Percentiles rank a stretch among this genome's conserved stretches.
These are phyloP conservation scores for Crocuta crocuta DNA, from an alignment of 2,113 vertebrate genomes.

Conservation along the genomic window DNA sequence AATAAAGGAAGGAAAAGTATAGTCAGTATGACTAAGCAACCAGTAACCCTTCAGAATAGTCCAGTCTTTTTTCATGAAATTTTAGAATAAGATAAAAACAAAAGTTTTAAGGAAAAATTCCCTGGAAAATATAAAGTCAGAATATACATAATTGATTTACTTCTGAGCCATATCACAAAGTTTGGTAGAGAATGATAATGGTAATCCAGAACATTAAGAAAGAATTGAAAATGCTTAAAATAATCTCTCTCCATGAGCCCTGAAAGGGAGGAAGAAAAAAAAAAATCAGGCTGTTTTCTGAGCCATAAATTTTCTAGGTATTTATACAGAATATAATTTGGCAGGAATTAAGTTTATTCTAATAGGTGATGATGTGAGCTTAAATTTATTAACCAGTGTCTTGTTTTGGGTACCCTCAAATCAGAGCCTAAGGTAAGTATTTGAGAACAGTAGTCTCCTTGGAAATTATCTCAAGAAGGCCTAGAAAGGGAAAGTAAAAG, in stretches of 20 bases:
- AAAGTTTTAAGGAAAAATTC: background rate
- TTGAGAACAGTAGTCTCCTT: background rate
- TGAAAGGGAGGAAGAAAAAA: background rate
- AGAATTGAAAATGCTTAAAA: background rate
- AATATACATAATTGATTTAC: background rate
- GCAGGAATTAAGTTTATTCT: background rate
- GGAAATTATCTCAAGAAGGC: background rate
- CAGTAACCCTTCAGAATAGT: background rate
- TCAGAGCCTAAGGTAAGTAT: background rate
- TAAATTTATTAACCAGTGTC: background rate
- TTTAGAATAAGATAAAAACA: background rate
- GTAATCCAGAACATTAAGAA: slow-evolving; percentile 23
- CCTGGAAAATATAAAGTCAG: background rate
- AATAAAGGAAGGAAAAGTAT: background rate
- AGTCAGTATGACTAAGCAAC: background rate
- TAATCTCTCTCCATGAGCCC: background rate
- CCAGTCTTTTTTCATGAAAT: background rate
- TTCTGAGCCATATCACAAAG: background rate
- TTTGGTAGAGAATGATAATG: background rate
- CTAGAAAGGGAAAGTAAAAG: background rate
- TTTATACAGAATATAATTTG: background rate
- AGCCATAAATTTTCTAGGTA: background rate
- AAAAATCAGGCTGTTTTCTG: background rate
- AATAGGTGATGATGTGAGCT: background rate
- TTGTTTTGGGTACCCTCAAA: background rate